Conservation (phyloP, 2,888 invertebrate species). For the Drosophila cognata region DNA sequence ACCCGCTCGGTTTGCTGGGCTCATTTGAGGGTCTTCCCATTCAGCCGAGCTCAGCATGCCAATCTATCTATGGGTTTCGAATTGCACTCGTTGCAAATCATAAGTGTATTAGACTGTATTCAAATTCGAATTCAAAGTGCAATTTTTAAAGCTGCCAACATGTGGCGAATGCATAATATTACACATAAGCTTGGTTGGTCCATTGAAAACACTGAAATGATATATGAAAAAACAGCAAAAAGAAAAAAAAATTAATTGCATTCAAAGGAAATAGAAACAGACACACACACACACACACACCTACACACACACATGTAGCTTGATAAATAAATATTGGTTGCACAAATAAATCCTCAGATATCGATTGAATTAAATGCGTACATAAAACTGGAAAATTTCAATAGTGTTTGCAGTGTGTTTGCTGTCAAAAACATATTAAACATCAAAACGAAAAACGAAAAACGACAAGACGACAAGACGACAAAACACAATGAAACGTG, state of each 20-base stretch:
- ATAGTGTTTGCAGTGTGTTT: conserved; percentile 1
- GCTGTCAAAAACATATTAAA: conserved; percentile 19
- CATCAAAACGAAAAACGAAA: background rate
- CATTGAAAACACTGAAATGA: background rate
- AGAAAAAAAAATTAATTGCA: conserved; percentile 5
- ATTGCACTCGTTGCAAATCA: background rate
- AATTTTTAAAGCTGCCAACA: conserved; percentile 7
- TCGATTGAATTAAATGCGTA: conserved; percentile 27
- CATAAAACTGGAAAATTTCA: conserved; percentile 17
- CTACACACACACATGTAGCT: background rate
- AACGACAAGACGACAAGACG: background rate
- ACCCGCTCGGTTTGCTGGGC: background rate
- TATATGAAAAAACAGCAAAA: background rate
- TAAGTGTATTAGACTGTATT: background rate
- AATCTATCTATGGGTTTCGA: background rate
- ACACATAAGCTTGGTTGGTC: conserved; percentile 26
- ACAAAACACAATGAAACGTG: background rate
- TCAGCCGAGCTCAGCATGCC: background rate
- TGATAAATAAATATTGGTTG: conserved; percentile 6
- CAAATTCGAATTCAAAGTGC: background rate
- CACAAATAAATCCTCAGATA: conserved; percentile 19
- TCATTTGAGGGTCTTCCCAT: background rate
- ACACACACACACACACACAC: background rate
- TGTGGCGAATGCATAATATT: conserved; percentile 23
- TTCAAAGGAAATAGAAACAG: background rate